Conservation (phyloP, 2,888 invertebrate genomes). For the Lutraria lutraria region DNA sequence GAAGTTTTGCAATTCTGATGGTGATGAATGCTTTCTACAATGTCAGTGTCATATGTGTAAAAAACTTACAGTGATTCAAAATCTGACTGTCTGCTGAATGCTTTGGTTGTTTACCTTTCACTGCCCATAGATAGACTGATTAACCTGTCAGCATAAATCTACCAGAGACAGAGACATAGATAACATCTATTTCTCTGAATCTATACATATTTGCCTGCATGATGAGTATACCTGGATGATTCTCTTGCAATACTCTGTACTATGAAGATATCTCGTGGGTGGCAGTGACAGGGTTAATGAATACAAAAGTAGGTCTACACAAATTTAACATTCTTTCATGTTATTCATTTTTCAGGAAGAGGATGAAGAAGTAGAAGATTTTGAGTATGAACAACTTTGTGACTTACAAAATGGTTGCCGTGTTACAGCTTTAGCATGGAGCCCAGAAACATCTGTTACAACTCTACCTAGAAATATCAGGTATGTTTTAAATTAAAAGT, state of each 20-base stretch:
- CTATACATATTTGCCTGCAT: neutral
- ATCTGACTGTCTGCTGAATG: neutral
- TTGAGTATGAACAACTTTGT: constrained; percentile 77
- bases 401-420: constrained; percentile 81
- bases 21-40: neutral
- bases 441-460: constrained; percentile 78
- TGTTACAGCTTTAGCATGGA: constrained; percentile 83
- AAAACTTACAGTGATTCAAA: neutral
- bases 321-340: neutral
- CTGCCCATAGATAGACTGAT: too few species aligned
- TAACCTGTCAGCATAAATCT: neutral
- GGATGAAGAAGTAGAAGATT: constrained; percentile 79
- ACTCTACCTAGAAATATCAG: constrained; percentile 74
- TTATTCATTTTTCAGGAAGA: constrained; percentile 75
- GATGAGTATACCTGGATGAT: too few species aligned
- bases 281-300: too few species aligned
- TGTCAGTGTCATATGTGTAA: neutral
- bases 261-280: too few species aligned
- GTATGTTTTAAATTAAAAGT: constrained; percentile 52
- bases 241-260: too few species aligned
- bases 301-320: too few species aligned
- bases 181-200: neutral
- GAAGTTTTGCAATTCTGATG: neutral
- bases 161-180: too few species aligned
- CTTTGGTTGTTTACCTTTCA: neutral